A percentile compares a stretch with the other conserved stretches of the same genome.
phyloP scores from a whole-genome alignment of 2,888 invertebrate species.

The Trilocha varians region DNA sequence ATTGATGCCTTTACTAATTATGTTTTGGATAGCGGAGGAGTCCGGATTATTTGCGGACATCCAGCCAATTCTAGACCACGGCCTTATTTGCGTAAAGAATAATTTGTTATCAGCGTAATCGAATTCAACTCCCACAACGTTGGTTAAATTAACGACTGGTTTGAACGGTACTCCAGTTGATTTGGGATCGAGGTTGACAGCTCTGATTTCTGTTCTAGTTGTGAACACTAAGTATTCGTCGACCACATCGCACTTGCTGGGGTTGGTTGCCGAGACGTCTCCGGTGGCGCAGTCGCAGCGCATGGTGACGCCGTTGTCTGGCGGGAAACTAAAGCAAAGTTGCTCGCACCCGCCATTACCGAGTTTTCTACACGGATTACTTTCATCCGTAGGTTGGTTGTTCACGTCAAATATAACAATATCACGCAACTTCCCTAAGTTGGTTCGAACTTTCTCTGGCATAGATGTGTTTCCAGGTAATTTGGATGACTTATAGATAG shows the following conservation, averaged over 20 bases:
- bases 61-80: slow-evolving; percentile 91
- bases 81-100: slow-evolving; percentile 94
- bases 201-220: slow-evolving; percentile 93
- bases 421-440: slow-evolving; percentile 88
- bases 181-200: slow-evolving; percentile 89
- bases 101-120: slow-evolving; percentile 91
- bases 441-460: slow-evolving; percentile 83
- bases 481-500: slow-evolving; percentile 87
- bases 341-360: slow-evolving; percentile 93
- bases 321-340: slow-evolving; percentile 94
- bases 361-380: slow-evolving; percentile 83
- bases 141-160: slow-evolving; percentile 88
- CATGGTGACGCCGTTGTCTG: slow-evolving; percentile 73
- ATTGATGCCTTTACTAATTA: slow-evolving; percentile 86
- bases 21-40: slow-evolving; percentile 74
- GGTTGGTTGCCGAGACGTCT: slow-evolving; percentile 75
- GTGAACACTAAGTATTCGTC: slow-evolving; percentile 94
- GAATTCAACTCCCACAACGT: slow-evolving; percentile 96
- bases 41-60: slow-evolving; percentile 82
- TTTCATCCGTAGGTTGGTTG: slow-evolving; percentile 88
- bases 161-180: slow-evolving; percentile 88
- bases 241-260: slow-evolving; percentile 84
- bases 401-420: slow-evolving; percentile 92
- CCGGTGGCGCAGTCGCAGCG: slow-evolving; percentile 96
- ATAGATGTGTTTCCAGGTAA: slow-evolving; percentile 80